Evolutionary conservation across 2,113 vertebrate genomes (phyloP), one percentile per base, ranked within the genome.

Genomic region (Bolborhynchus lineola): DNA sequence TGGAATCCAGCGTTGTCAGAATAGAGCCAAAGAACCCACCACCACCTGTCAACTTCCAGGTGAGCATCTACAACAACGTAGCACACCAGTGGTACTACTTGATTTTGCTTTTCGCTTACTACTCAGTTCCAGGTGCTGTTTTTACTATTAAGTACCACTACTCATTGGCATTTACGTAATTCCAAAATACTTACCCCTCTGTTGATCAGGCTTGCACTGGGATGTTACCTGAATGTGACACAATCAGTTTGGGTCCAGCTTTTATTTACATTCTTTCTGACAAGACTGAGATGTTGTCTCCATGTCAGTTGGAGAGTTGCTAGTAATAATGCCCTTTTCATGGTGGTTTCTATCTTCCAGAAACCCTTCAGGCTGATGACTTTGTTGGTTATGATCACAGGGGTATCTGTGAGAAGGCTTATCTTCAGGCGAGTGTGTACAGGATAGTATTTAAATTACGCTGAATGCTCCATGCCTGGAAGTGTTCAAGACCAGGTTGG

Each of bases 21-120:
- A 99, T 99, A 98, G 99, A 99, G 87, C 99, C 99, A 6, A 99
- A 98, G 97, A 99, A 99, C 92, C 99, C 99, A 50, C 99, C 99
- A 47, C 99, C 99, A 47, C 99, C 99, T 25, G 98, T 99, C 55
- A 99, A 99, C 94, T 99, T 99, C 95, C 99, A 99, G 99, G 99
- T 99, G 47, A 98, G 95, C 8, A 7, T 26, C 1, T 52, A 18
- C 16, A n/a, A 39, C 52, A 80, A 16, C 1, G 0, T 57, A 70
- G 53, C 17, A 25, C 37, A 17, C 6, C 23, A 26, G 16, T 46
- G 18, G 44, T 78, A 72, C 3, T 42, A 33, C 2, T 52, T 72
- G 10, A 44, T 70, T 53, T 37, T 1, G 8, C 10, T 65, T 70
- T 46, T 39, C 28, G 15, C 41, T 67, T 68, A 24, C 3, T 76